phyloP scores from a whole-genome alignment of 2,888 invertebrate genomes.

The Lumbricus terrestris region DNA sequence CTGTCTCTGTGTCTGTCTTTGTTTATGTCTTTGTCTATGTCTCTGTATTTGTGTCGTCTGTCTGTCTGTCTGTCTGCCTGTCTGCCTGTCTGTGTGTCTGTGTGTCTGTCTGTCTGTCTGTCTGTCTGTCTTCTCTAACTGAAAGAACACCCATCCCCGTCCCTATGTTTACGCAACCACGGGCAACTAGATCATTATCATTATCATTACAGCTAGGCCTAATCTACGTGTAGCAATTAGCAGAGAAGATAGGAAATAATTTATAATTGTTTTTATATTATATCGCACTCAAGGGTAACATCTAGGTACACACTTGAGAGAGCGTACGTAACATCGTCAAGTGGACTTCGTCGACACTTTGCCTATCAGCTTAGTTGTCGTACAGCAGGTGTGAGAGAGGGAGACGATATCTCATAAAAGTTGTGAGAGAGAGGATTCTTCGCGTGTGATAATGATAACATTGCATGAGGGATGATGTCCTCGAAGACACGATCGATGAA shows the following conservation, averaged over 20 bases:
- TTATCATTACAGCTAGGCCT: too few species aligned
- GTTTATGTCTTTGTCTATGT: too few species aligned
- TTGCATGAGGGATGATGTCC: background rate
- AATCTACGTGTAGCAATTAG: background rate
- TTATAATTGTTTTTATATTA: too few species aligned
- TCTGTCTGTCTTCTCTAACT: background rate
- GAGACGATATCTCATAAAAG: background rate
- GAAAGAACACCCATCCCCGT: too few species aligned
- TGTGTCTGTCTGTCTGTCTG: background rate
- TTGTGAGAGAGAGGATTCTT: background rate
- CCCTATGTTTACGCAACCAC: background rate
- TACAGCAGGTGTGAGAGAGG: background rate
- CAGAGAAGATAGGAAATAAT: background rate
- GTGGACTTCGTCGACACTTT: background rate
- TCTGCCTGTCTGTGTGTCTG: background rate
- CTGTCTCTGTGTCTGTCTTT: background rate
- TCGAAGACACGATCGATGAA: background rate
- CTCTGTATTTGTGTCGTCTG: too few species aligned
- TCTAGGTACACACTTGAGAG: background rate
- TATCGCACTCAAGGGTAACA: too few species aligned
- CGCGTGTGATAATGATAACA: background rate
- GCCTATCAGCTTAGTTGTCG: background rate
- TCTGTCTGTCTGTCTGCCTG: background rate
- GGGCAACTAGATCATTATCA: background rate
- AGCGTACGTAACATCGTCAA: background rate